Conservation (phyloP, 1,140 invertebrate species). For the Camponotus vicinus region DNA sequence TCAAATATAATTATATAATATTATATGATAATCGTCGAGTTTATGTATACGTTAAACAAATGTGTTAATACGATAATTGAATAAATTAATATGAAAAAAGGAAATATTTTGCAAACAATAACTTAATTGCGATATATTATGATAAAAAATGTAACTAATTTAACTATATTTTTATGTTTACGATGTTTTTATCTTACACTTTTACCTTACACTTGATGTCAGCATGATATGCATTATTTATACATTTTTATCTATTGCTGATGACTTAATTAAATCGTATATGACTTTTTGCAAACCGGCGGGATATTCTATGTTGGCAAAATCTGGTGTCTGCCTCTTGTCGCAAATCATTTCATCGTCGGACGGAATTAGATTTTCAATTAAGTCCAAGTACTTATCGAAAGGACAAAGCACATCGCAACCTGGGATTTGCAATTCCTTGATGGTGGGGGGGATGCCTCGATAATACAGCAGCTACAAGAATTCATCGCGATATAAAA, state of each 20-base stretch:
- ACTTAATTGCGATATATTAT: constrained; percentile 1
- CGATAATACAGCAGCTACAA: constrained; percentile 83
- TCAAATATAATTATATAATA: background rate
- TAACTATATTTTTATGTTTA: background rate
- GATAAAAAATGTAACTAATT: background rate
- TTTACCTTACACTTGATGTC: background rate
- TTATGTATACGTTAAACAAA: background rate
- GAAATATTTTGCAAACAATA: background rate
- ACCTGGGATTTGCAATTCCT: constrained; percentile 86
- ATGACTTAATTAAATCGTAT: constrained; percentile 46
- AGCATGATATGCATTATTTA: background rate
- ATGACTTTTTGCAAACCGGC: constrained; percentile 1
- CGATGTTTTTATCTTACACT: background rate
- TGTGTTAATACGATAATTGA: constrained; percentile 23
- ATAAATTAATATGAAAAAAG: constrained; percentile 40
- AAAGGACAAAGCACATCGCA: constrained; percentile 88
- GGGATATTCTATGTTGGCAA: background rate
- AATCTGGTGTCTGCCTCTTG: constrained; percentile 27
- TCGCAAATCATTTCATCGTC: constrained; percentile 74
- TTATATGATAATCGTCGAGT: background rate
- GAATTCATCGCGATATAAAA: background rate
- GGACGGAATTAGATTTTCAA: constrained; percentile 63
- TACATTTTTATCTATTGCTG: background rate
- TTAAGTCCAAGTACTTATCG: constrained; percentile 70
- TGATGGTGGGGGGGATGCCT: constrained; percentile 85